Evolutionary conservation across 2,113 vertebrate species (phyloP).

Genomic region (Sinocyclocheilus grahami): DNA sequence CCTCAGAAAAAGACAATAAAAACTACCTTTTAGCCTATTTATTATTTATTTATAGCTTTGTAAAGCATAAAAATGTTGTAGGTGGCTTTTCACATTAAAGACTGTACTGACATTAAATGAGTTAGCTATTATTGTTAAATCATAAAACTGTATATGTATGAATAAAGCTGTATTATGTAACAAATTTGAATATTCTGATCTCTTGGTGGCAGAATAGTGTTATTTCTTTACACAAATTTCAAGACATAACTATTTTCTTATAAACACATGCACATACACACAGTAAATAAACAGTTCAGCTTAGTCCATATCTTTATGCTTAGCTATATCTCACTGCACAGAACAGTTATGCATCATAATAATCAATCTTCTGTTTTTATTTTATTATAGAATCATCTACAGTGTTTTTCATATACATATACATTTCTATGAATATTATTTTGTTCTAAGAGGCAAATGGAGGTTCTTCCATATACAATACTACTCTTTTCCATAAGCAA

Average conservation of each 20-base stretch:
- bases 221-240: neutral
- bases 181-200: neutral
- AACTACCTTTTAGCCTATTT: neutral
- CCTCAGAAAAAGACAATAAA: neutral
- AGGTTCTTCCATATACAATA: neutral
- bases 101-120: neutral
- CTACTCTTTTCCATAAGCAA: slow-evolving; percentile 13
- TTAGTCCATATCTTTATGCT: neutral
- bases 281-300: neutral
- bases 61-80: neutral
- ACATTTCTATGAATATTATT: neutral
- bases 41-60: neutral
- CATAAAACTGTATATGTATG: neutral
- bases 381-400: neutral
- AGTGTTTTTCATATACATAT: no score
- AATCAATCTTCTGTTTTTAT: neutral
- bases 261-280: neutral
- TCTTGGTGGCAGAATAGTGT: no score
- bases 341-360: neutral
- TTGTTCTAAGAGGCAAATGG: neutral
- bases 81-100: neutral
- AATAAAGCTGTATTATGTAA: neutral
- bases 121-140: neutral
- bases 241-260: neutral
- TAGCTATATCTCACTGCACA: neutral